Evolutionary conservation across 64 coral and sea anemone genomes (phyloP), one percentile per base, ranked within the genome.

Genomic region (Exaiptasia diaphana): DNA sequence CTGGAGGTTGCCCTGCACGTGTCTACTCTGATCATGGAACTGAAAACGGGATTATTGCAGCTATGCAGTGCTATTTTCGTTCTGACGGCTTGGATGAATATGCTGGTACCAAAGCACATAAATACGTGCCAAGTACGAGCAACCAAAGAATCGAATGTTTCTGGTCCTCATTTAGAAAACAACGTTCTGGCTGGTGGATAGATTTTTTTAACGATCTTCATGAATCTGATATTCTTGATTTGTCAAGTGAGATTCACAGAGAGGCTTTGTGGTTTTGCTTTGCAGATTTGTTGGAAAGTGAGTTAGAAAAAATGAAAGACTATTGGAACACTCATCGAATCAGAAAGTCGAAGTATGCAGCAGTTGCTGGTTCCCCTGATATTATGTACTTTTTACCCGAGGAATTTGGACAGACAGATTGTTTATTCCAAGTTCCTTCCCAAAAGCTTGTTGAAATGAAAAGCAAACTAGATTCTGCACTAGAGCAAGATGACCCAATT

Each of bases 241-340:
- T 86, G 26, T n/a, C 83, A 46, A 65, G 41, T 74, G 69, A 76
- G 15, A 65, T 76, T 15, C 71, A 87, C 50, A 41, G 20, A n/a
- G 58, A 77, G 27, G 87, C 87, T 2, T 41, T 82, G 60, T 90
- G 87, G 88, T 91, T 79, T 27, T 91, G 58, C 56, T 91, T 91
- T 72, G 73, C 28, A 49, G 79, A 61, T 69, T 3, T 79, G 38
- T 18, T 91, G 8, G 71, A 91, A 70, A 30, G 50, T 60, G 88
- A 91, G 37, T 48, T 85, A 20, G 81, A 90, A 33, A 77, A 83
- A 70, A 55, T 71, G 5, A 90, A 68, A 57, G 72, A 90, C 21
- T 64, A 58, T 36, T 83, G 88, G 88, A 90, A 90, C 58, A 57
- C 78, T 23, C 80, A 90, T 6, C 31, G 37, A 39, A 90, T 78